Evolutionary conservation across 2,113 vertebrate species (phyloP).

Genomic region (Coracopsis vasa): DNA sequence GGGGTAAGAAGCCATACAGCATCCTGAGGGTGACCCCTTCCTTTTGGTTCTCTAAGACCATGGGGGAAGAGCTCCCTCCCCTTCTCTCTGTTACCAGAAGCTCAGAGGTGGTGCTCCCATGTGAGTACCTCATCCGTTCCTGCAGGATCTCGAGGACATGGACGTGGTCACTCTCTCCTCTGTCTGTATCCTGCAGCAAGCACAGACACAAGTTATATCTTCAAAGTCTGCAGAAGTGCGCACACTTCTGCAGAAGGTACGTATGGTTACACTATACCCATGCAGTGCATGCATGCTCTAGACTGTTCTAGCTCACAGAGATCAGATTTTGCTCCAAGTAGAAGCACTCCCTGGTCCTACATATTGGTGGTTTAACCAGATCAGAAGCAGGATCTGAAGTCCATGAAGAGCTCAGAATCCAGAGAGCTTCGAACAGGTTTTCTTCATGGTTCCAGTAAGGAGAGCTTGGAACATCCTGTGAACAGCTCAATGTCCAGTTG

Average conservation of each 20-base stretch:
- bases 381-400: background rate
- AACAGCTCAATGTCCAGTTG: background rate
- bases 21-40: background rate
- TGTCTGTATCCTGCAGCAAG: background rate
- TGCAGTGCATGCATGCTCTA: background rate
- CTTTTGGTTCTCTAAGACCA: background rate
- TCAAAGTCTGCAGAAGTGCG: background rate
- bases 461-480: background rate
- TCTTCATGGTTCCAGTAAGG: background rate
- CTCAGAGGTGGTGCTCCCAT: background rate
- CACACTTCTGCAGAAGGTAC: background rate
- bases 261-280: background rate
- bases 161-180: background rate
- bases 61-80: background rate
- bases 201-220: background rate
- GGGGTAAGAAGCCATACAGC: background rate
- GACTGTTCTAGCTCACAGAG: background rate
- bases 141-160: background rate
- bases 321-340: background rate
- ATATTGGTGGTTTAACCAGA: background rate
- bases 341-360: background rate
- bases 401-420: background rate
- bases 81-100: background rate
- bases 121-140: background rate
- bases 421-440: background rate